Base-by-base conservation (phyloP, 2,888 invertebrate genomes). In the Bhutanitis thaidina region DNA sequence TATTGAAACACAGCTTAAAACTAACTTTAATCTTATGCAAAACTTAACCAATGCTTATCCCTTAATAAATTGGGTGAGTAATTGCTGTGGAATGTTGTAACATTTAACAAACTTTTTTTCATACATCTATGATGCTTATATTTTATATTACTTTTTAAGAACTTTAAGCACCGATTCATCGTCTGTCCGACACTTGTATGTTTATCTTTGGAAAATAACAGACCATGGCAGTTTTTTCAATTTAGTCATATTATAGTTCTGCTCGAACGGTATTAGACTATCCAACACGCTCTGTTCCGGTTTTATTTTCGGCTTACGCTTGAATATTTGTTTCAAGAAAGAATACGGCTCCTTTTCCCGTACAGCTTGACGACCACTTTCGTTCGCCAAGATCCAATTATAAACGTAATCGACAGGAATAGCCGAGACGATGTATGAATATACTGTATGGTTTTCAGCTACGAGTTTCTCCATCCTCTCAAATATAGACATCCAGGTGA, bases 191-290 rank as follows among this genome's bases (percentile, higher is more conserved):
- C 12, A 1, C 12, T 34, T 1, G 9, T 5, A 34, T 15, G n/a
- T 32, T 56, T 64, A 76, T 59, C 71, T 69, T 32, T 81, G 73
- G 53, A 88, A 87, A 46, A 88, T 81, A 3, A 84, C 87, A 1
- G 87, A 84, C 87, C 87, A 88, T 0, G 87, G 87, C 45, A 88
- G 54, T 39, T 74, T 77, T 10, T 63, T 77, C 14, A 87, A 57
- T 35, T 63, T 73, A 0, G 71, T 76, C 10, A 87, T 74, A 49
- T 71, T 67, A 57, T 78, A 88, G 41, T 73, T 77, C 38, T 57
- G 60, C 46, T 77, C 65, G 14, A 80, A 81, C 0, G 62, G 63
- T 4, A 54, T 43, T 7, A 88, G 61, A 1, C 51, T 55, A 0
- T 51, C 38, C 10, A 80, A 8, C 0, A 37, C 56, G 1, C 58